Percentiles rank a stretch among this genome's conserved stretches.
These are phyloP conservation scores for Eulemur rufifrons DNA, from an alignment of 2,113 vertebrate genomes.

Conservation along the genomic window DNA sequence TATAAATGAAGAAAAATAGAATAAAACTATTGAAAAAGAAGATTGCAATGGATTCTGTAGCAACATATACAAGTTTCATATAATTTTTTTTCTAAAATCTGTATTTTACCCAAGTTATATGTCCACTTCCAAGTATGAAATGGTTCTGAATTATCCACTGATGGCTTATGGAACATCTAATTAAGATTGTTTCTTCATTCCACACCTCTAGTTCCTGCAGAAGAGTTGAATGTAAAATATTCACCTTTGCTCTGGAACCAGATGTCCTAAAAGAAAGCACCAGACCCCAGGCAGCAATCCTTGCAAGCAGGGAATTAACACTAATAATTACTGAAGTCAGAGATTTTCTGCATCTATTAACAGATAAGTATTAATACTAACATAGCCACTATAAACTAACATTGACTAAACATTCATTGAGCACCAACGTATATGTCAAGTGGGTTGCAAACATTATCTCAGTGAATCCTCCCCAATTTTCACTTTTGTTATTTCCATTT, in stretches of 20 bases:
- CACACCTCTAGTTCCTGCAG: neutral
- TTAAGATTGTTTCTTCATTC: neutral
- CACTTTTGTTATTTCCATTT: slow-evolving; percentile 16
- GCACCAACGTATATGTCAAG: neutral
- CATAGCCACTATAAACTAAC: slow-evolving; percentile 4
- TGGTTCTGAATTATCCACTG: neutral
- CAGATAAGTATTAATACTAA: neutral
- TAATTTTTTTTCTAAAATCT: slow-evolving; percentile 51
- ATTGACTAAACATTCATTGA: neutral
- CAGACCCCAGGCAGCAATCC: neutral
- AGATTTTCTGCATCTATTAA: slow-evolving; percentile 14
- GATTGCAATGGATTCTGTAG: neutral
- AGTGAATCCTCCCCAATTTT: neutral
- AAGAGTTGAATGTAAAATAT: neutral
- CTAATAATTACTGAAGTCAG: slow-evolving; percentile 21
- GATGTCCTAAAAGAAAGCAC: neutral
- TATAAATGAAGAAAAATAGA: neutral
- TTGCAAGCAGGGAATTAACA: neutral
- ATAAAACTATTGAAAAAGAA: neutral
- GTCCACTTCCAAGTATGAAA: neutral
- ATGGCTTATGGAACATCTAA: neutral
- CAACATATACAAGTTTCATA: neutral
- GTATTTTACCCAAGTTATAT: neutral
- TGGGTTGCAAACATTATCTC: neutral
- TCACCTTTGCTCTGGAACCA: neutral